Base-by-base conservation (phyloP, 2,797 vertebrate species). In the Sebastes matsubarae region DNA sequence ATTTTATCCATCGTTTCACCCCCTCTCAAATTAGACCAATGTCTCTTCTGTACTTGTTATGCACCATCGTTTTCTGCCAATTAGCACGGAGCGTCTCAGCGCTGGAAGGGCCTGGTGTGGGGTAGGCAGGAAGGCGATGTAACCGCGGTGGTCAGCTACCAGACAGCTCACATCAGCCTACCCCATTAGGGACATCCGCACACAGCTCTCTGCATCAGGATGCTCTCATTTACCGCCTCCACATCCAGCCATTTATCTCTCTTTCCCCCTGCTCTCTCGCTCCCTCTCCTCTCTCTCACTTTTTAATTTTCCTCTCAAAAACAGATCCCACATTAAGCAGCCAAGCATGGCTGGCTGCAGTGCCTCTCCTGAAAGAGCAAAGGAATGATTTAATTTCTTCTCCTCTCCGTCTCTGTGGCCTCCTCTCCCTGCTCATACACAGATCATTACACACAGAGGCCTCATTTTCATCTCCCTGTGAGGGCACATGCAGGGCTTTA, bases 381-480 rank as follows among this genome's bases (percentile, higher is more conserved):
- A 92, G 91, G 90, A 94, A 94, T 94, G 87, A 95, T 95, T 95
- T 94, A 93, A 95, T 94, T 94, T 91, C 85, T 92, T 83, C 86
- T 93, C 79, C 85, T 93, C 85, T 87, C 87, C 84, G 87, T 92
- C 89, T 94, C 91, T 89, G 92, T 83, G 90, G 93, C 92, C 93
- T 93, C 91, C 84, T 95, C 91, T 89, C 81, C 81, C 88, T 90
- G 85, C 93, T 93, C 93, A 93, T 93, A 92, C 94, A 94, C 95
- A 95, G 93, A 95, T 96, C 94, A 96, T 96, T 96, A 95, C 93
- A 95, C 95, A 95, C 94, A 89, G 88, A 95, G 93, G 93, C 92
- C 92, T 94, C 91, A 92, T 95, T 96, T 95, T 95, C 95, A 94
- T 96, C 93, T 95, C 89, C 92, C 90, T 84, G 92, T 72, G 89